Base-by-base conservation (phyloP, 1,140 invertebrate species). In the Ostrea denselamellosa region DNA sequence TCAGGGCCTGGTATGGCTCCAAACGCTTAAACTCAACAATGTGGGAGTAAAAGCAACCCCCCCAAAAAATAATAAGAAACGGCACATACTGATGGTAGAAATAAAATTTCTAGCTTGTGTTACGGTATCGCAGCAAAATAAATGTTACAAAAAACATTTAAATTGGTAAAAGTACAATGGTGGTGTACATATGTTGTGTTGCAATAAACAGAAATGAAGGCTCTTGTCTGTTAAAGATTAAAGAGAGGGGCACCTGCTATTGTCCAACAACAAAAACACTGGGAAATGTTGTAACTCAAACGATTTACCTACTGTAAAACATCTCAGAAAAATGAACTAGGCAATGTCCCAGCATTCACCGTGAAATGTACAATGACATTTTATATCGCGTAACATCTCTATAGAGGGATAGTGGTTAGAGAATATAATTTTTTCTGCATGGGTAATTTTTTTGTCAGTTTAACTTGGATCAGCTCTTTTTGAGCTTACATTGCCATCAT, bases 281-380 rank as follows among this genome's bases (percentile, higher is more conserved):
- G 28, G 65, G 68, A 77, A 77, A 77, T 17, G 68, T 77, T 77
- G 68, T 77, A 77, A 77, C 25, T 34, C 68, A 25, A 28, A 77
- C 68, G 25, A 77, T 77, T 77, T 28, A 77, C 68, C 68, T 28
- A 34, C 68, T 77, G 68, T 77, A 77, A 77, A 77, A 77, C 68
- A 77, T 28, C 22, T 25, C 68, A 22, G 22, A 77, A 77, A 77
- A 77, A 77, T 77, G 68, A 77, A 77, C 68, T 14, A 77, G 68
- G 14, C 25, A 9, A 8, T 10, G 68, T 77, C 68, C 68, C 10
- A 9, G 14, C 25, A 77, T 34, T 77, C 22, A 71, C 25, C 12
- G 22, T 14, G 12, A 34, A 28, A 71, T 28, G 22, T 71, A 77
- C 68, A 28, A 10, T 77, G 68, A 28, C 68, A 77, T 77, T 25